A percentile compares a stretch with the other conserved stretches of the same genome.
These are phyloP conservation scores for Andrena bicolor DNA, from an alignment of 2,888 invertebrate species.

Conservation along the genomic window DNA sequence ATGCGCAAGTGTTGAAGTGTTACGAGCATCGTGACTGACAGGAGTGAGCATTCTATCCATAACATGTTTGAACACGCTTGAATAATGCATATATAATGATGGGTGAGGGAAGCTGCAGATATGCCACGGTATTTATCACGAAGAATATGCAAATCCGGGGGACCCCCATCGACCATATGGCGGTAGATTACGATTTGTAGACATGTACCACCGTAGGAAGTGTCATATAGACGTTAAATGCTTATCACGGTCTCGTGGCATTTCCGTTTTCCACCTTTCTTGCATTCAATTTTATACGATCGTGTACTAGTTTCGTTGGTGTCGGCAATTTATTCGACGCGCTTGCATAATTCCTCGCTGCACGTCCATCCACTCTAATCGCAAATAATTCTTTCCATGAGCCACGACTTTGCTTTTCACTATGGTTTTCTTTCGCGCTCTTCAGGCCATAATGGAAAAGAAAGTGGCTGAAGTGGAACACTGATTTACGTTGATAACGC, in stretches of 20 bases:
- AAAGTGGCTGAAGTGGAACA: too few relatives aligned
- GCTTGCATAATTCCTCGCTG: slow-evolving; percentile 20
- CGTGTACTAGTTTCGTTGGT: slow-evolving; percentile 23
- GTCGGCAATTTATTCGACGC: slow-evolving; percentile 5
- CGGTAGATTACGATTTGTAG: neutral
- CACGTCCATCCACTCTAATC: neutral
- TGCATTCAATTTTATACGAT: slow-evolving; percentile 34
- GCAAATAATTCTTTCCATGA: neutral
- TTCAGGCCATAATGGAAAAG: too few relatives aligned
- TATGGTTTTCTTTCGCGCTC: too few relatives aligned
- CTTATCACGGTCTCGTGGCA: slow-evolving; percentile 22
- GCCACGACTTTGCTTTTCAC: neutral
- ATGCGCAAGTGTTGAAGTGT: neutral
- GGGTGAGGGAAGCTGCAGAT: neutral
- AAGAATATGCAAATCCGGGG: slow-evolving; percentile 32
- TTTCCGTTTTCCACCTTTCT: slow-evolving; percentile 35
- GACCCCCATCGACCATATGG: slow-evolving; percentile 21
- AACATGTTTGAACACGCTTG: slow-evolving; percentile 1
- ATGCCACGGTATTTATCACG: slow-evolving; percentile 23
- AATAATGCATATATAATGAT: slow-evolving; percentile 18
- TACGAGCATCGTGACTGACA: neutral
- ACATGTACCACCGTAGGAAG: slow-evolving; percentile 3
- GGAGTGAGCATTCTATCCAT: neutral
- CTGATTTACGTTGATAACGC: too few relatives aligned
- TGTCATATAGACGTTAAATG: neutral